Evolutionary conservation across 2,888 invertebrate species (phyloP).

Genomic region (Meiosimyza platycephala): DNA sequence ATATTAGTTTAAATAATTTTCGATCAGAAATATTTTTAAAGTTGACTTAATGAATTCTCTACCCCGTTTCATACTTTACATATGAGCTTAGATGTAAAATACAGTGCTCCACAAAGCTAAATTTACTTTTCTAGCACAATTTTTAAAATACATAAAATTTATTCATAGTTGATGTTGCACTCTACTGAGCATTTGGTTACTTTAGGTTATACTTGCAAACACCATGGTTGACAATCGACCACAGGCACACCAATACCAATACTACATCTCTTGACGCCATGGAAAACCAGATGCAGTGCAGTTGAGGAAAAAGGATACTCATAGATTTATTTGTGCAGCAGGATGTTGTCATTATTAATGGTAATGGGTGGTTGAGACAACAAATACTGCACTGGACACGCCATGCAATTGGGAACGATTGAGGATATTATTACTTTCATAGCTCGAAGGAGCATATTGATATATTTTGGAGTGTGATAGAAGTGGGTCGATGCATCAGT

Average conservation of each 20-base stretch:
- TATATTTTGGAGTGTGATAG: not conserved
- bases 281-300: too few relatives aligned
- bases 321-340: slow-evolving; percentile 12
- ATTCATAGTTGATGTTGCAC: not conserved
- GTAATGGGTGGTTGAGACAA: not conserved
- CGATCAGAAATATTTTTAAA: too few relatives aligned
- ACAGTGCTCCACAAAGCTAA: too few relatives aligned
- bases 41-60: too few relatives aligned
- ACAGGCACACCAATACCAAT: not conserved
- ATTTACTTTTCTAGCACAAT: too few relatives aligned
- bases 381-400: not conserved
- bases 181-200: not conserved
- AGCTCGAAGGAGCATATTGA: not conserved
- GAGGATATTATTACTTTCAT: not conserved
- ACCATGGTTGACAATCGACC: not conserved
- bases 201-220: not conserved
- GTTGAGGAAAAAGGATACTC: slow-evolving; percentile 1
- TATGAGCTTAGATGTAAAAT: too few relatives aligned
- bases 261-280: too few relatives aligned
- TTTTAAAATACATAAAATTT: not conserved
- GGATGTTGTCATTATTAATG: slow-evolving; percentile 14
- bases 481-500: not conserved
- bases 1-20: too few relatives aligned
- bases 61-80: too few relatives aligned
- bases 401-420: not conserved